Base-by-base conservation (phyloP, 2,113 vertebrate genomes). In the Plectropomus leopardus region DNA sequence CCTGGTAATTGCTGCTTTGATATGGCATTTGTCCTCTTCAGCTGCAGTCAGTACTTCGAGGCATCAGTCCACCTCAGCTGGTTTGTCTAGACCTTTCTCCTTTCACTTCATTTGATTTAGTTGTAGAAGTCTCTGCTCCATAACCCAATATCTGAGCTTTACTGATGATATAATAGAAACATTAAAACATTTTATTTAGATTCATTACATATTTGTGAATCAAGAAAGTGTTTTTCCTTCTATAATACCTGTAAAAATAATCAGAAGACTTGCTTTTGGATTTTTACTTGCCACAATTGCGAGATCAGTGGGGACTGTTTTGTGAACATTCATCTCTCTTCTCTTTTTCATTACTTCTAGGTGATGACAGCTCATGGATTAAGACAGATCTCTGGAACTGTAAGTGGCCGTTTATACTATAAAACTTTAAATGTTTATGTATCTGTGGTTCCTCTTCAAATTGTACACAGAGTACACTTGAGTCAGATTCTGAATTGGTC, bases 331-430 rank as follows among this genome's bases (percentile, higher is more conserved):
- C 2, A 2, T 40, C 36, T 40, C 36, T 40, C 2, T 40, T 65
- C 71, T 82, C 42, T 87, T 66, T 85, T 78, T 87, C 30, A 55
- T 86, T 78, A 36, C 51, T 86, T 90, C 24, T 63, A 96, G 95
- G 92, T 94, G 76, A 91, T 95, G 94, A 94, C 94, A 70, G 92
- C 94, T 77, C 95, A 95, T 28, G 95, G 94, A 78, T 86, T 95
- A 68, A 92, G 94, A 89, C 93, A 93, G 44, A 85, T 94, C 86
- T 89, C 94, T 87, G 93, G 75, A 84, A 82, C 92, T 83, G 95
- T 96, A 94, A 92, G 95, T 75, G 87, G 19, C 60, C 70, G 42
- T 69, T 80, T 61, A 16, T 51, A 42, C 45, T 45, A 70, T 17
- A 23, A 16, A 26, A 32, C 16, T 5, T 83, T 32, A 80, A 75